Evolutionary conservation across 35 echinoderm and acorn worm genomes (phyloP), one percentile per base, ranked within the genome.

Genomic region (Diadema setosum): DNA sequence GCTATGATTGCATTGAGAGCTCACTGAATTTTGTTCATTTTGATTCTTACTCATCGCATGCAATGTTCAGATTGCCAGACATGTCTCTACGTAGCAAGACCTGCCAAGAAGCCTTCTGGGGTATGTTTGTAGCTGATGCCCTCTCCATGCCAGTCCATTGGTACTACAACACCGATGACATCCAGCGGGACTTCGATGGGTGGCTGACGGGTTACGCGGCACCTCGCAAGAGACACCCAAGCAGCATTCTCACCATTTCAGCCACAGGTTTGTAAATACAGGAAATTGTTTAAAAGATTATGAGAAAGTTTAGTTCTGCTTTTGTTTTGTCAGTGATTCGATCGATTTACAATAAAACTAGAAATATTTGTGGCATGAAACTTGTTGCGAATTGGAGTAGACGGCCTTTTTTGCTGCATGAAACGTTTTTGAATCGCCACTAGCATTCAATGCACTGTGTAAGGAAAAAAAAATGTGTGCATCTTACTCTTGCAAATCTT

Each of bases 61-160:
- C n/a, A n/a, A n/a, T n/a, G n/a, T n/a, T n/a, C n/a, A n/a, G n/a
- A n/a, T n/a, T n/a, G n/a, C n/a, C n/a, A n/a, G n/a, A n/a, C 39
- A 78, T 78, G 73, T 41, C 73, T 9, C 14, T 41, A 5, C 39
- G 18, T 5, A 78, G 37, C 12, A 41, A 41, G 21, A 17, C 24
- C 34, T 56, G 75, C 9, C n/a, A 61, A n/a, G 84, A 46, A 0
- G 84, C 90, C 6, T n/a, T 87, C 0, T 86, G 70, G 33, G 90
- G 90, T 14, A 23, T 87, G 32, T 80, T 87, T 29, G 42, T 87
- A 12, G 90, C 50, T 20, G 84, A 92, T 24, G 46, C 90, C 4
- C 25, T 92, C 4, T 74, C 84, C 32, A 92, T 92, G 90, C 90
- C 90, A 45, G 83, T 92, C 30, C 90, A 92, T 37, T 92, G 90